A percentile compares a stretch with the other conserved stretches of the same genome.
phyloP scores from a whole-genome alignment of 1,140 invertebrate species.

The Drosophila nasuta region DNA sequence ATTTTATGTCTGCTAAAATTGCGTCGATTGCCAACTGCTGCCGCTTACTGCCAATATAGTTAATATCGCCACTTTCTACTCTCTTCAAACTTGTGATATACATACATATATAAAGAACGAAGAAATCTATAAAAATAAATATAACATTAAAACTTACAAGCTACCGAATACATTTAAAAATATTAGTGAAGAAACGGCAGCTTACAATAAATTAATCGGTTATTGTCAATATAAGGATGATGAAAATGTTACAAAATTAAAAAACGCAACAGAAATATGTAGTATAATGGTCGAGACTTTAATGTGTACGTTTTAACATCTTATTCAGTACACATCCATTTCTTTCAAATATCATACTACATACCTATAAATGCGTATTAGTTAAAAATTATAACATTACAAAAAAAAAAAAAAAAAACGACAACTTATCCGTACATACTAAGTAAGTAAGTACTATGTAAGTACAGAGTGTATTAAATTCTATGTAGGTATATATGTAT shows the following conservation, averaged over 20 bases:
- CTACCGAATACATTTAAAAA: constrained; percentile 3
- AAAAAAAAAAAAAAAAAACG: background rate
- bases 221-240: constrained; percentile 11
- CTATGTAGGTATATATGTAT: background rate
- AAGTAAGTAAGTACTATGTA: constrained; percentile 1
- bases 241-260: background rate
- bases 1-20: constrained; percentile 8
- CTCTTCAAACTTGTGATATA: constrained; percentile 82
- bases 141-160: constrained; percentile 10
- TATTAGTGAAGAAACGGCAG: constrained; percentile 3
- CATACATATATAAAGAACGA: constrained; percentile 45
- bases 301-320: constrained; percentile 12
- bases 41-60: constrained; percentile 64
- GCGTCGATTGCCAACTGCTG: constrained; percentile 18
- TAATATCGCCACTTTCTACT: constrained; percentile 69
- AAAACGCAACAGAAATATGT: constrained; percentile 6
- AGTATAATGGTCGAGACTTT: constrained; percentile 8
- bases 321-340: constrained; percentile 25
- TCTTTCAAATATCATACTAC: constrained; percentile 6
- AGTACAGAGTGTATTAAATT: constrained; percentile 7
- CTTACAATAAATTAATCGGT: background rate
- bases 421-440: constrained; percentile 8
- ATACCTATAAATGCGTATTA: constrained; percentile 12
- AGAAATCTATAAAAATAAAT: constrained; percentile 29
- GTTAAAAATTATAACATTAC: background rate